Evolutionary conservation across 2,888 invertebrate species (phyloP).

Genomic region (Caenorhabditis sp.): DNA sequence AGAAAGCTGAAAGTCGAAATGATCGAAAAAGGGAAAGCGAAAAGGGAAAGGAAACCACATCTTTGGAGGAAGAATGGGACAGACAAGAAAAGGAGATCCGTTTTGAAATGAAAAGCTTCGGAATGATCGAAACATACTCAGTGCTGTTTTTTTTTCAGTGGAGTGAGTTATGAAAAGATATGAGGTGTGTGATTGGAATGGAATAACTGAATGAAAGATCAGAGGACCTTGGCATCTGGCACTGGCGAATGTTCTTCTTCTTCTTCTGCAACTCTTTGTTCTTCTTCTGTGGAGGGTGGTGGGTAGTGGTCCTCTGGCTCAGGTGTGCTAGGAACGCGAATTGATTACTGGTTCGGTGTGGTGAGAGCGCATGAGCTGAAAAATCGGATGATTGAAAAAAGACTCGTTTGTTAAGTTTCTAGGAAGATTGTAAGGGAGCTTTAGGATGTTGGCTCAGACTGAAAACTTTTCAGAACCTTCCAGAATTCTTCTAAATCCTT

Average conservation of each 20-base stretch:
- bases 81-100: neutral
- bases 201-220: neutral
- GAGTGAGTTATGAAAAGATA: neutral
- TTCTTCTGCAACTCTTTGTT: neutral
- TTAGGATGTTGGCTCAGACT: too few species aligned
- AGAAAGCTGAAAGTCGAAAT: neutral
- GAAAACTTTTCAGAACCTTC: too few species aligned
- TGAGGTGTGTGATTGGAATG: neutral
- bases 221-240: constrained; percentile 1
- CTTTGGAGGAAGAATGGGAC: neutral
- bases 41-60: too few species aligned
- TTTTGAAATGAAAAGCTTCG: neutral
- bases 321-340: neutral
- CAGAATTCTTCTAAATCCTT: too few species aligned
- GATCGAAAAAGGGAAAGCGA: neutral
- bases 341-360: constrained; percentile 1
- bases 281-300: neutral
- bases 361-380: neutral
- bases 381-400: too few species aligned
- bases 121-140: constrained; percentile 8
- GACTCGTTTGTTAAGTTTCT: too few species aligned
- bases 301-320: constrained; percentile 4
- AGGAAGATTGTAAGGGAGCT: too few species aligned
- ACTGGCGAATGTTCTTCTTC: neutral
- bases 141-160: neutral